A percentile compares a stretch with the other conserved stretches of the same genome.
phyloP scores from a whole-genome alignment of 2,113 vertebrate genomes.

The Atherinomorus stipes region DNA sequence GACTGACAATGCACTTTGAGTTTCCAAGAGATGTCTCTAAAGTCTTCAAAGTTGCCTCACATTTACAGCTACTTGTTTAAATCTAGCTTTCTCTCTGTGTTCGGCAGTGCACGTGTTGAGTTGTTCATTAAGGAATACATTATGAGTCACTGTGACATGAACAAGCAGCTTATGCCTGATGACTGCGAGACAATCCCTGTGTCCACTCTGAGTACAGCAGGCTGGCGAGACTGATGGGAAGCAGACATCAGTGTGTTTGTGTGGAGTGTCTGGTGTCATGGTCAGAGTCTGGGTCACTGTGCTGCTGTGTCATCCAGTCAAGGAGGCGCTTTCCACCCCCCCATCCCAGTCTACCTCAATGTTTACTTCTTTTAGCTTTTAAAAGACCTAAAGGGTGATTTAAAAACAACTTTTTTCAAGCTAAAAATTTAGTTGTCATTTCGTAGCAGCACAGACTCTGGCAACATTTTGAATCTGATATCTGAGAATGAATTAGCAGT shows the following conservation, averaged over 20 bases:
- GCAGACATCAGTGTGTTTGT: constrained; percentile 12
- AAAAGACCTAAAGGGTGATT: background rate
- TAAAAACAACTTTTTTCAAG: background rate
- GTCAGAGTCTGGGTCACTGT: constrained; percentile 57
- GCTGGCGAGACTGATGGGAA: constrained; percentile 13
- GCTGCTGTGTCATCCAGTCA: background rate
- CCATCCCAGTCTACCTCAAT: background rate
- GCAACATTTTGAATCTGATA: background rate
- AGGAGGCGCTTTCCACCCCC: background rate
- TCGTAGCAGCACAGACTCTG: background rate
- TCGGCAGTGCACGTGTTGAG: constrained; percentile 24
- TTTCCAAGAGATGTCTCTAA: background rate
- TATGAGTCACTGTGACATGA: constrained; percentile 27
- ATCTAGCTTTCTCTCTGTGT: background rate
- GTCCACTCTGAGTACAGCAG: constrained; percentile 26
- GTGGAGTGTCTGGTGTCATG: constrained; percentile 40
- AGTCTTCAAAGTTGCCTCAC: background rate
- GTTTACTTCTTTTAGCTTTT: background rate
- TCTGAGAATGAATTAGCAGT: background rate
- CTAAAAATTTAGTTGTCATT: background rate
- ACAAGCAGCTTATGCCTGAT: constrained; percentile 43
- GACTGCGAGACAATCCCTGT: constrained; percentile 1
- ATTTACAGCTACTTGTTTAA: background rate
- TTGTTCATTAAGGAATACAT: constrained; percentile 34
- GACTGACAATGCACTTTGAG: background rate